Evolutionary conservation across 2,888 invertebrate genomes (phyloP).

Genomic region (Plagiodera versicolora): DNA sequence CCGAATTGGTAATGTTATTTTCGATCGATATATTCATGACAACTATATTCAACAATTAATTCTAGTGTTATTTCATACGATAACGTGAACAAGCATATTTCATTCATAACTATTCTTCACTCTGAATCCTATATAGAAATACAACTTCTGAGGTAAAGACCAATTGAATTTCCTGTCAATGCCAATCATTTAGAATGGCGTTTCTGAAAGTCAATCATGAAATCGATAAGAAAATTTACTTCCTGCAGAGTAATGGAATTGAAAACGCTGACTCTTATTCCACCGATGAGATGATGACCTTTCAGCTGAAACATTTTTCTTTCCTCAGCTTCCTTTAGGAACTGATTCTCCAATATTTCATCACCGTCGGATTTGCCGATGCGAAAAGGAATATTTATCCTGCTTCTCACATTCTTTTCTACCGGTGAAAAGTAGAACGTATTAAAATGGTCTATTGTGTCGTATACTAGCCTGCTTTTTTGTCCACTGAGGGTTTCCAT

Average conservation of each 20-base stretch:
- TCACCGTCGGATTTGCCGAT: constrained; percentile 71
- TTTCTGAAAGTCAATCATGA: constrained; percentile 44
- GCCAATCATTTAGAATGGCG: background rate
- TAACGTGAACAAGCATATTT: no score
- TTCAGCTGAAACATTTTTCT: constrained; percentile 84
- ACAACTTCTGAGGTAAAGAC: no score
- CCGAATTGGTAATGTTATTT: no score
- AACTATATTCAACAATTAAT: no score
- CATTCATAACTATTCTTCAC: no score
- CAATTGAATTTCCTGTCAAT: background rate
- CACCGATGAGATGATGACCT: constrained; percentile 94
- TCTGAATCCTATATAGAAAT: no score
- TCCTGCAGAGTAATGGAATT: constrained; percentile 89
- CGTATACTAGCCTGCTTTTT: constrained; percentile 80
- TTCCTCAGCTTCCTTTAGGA: constrained; percentile 78
- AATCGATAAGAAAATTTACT: constrained; percentile 70
- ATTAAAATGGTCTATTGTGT: constrained; percentile 77
- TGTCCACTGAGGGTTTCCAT: constrained; percentile 72
- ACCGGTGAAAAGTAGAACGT: constrained; percentile 85
- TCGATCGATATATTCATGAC: no score
- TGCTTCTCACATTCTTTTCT: constrained; percentile 71
- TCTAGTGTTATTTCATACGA: no score
- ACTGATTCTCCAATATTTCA: constrained; percentile 81
- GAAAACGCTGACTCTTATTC: constrained; percentile 92
- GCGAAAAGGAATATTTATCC: constrained; percentile 91